phyloP scores from a whole-genome alignment of 2,888 invertebrate species.

The Caenorhabditis afra region DNA sequence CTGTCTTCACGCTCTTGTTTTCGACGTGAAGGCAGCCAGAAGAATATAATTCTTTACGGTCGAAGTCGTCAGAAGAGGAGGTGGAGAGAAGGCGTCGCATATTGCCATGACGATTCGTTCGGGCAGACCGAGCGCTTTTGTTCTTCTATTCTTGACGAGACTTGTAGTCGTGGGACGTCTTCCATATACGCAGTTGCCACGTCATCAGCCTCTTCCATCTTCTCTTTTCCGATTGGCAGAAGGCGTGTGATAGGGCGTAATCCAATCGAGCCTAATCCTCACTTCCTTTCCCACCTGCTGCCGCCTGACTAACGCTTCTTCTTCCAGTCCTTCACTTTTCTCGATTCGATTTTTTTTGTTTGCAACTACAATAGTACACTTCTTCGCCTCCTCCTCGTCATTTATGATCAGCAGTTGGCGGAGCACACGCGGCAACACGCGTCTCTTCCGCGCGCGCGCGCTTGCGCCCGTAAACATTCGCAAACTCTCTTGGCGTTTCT shows the following conservation, averaged over 20 bases:
- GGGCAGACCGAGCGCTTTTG: not conserved
- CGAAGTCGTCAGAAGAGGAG: slow-evolving; percentile 15
- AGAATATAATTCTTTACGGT: slow-evolving; percentile 45
- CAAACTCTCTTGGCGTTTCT: slow-evolving; percentile 22
- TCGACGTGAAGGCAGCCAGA: slow-evolving; percentile 3
- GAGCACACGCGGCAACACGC: slow-evolving; percentile 25
- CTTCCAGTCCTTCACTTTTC: slow-evolving; percentile 4
- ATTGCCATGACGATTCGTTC: slow-evolving; percentile 18
- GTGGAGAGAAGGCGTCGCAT: slow-evolving; percentile 21
- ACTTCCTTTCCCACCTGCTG: slow-evolving; percentile 23
- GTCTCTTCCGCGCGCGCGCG: slow-evolving; percentile 36
- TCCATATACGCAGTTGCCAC: slow-evolving; percentile 8
- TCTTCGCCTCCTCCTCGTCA: slow-evolving; percentile 16
- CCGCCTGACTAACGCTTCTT: slow-evolving; percentile 15
- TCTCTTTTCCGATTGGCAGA: not conserved
- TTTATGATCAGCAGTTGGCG: slow-evolving; percentile 44
- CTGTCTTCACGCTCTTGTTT: slow-evolving; percentile 16
- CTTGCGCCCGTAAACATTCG: slow-evolving; percentile 9
- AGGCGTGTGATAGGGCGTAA: slow-evolving; percentile 32
- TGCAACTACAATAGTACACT: slow-evolving; percentile 36
- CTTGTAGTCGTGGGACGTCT: not conserved
- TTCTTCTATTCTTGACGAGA: too few species aligned
- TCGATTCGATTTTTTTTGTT: not conserved
- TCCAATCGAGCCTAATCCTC: slow-evolving; percentile 45
- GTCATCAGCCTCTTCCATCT: slow-evolving; percentile 21